A percentile compares a stretch with the other conserved stretches of the same genome.
These are phyloP conservation scores for Patella pellucida DNA, from an alignment of 2,888 invertebrate genomes.

Conservation along the genomic window DNA sequence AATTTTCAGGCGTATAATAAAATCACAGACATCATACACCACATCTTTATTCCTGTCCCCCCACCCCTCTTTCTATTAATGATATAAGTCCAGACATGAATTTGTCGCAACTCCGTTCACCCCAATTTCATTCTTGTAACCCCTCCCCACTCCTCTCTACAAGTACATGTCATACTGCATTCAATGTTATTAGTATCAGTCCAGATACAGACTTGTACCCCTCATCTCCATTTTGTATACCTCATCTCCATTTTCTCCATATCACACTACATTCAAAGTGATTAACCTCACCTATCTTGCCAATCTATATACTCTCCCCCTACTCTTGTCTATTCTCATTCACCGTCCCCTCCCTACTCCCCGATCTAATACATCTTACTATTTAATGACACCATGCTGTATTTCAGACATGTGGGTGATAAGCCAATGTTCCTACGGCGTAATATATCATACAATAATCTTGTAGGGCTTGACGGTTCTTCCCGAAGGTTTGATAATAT, in stretches of 20 bases:
- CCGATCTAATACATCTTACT: too few species aligned
- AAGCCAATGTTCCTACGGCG: slow-evolving; percentile 54
- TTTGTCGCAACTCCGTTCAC: too few species aligned
- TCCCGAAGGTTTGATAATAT: slow-evolving; percentile 25
- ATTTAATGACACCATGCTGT: background rate
- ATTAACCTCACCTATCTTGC: too few species aligned
- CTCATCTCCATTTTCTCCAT: background rate
- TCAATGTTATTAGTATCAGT: background rate
- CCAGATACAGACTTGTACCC: background rate
- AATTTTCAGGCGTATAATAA: too few species aligned
- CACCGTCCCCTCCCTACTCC: too few species aligned
- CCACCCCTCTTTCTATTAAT: background rate
- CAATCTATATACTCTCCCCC: too few species aligned
- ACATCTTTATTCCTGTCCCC: background rate
- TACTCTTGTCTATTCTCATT: too few species aligned
- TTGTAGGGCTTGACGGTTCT: slow-evolving; percentile 50
- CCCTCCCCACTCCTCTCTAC: background rate
- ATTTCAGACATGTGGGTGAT: slow-evolving; percentile 62
- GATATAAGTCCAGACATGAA: background rate
- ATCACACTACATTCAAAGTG: too few species aligned
- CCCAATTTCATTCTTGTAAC: too few species aligned
- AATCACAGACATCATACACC: too few species aligned
- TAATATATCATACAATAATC: slow-evolving; percentile 59
- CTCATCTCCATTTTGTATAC: background rate
- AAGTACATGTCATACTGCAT: background rate